Base-by-base conservation (phyloP, 1,140 invertebrate species). In the Lasioglossum baleicum region DNA sequence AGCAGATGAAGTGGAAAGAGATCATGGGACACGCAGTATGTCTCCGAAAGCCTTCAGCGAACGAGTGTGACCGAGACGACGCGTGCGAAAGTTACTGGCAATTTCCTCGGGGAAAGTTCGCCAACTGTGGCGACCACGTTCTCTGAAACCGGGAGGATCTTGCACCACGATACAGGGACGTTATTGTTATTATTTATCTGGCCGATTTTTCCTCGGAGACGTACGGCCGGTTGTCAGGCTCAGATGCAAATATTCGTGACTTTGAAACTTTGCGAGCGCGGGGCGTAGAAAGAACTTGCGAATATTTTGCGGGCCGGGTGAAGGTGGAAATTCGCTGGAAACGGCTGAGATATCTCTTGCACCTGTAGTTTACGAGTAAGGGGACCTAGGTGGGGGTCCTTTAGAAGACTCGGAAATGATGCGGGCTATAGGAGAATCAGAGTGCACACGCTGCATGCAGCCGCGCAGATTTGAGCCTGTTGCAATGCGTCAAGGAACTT, bases 131-230 rank as follows among this genome's bases (percentile, higher is more conserved):
- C 40, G n/a, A 42, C 53, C 26, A 20, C 17, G 8, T 11, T 48
- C 8, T 22, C 31, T 7, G 7, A 8, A 10, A 11, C 13, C 0
- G 13, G 51, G 51, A 13, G 5, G 13, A 2, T 10, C 11, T 1
- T 17, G 11, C 53, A 60, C 26, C 17, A n/a, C 44, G 53, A 51
- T 66, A 48, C 35, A 20, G 2, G n/a, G 42, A 56, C 60, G 42
- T 68, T 75, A 67, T 84, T 66, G n/a, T 85, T 77, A 66, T 83
- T 85, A 80, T 86, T 86, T 85, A 75, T 85, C 60, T 56, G 48
- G 17, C 26, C 81, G 64, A 85, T 77, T 85, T 85, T 83, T 85
- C 75, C 56, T 8, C 48, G 15, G 48, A 67, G 66, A 85, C 56
- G 67, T 68, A 79, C 44, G 68, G 31, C 15, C 42, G n/a, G 44